Conservation (phyloP, 2,797 vertebrate genomes). For the Urosaurus nigricauda region DNA sequence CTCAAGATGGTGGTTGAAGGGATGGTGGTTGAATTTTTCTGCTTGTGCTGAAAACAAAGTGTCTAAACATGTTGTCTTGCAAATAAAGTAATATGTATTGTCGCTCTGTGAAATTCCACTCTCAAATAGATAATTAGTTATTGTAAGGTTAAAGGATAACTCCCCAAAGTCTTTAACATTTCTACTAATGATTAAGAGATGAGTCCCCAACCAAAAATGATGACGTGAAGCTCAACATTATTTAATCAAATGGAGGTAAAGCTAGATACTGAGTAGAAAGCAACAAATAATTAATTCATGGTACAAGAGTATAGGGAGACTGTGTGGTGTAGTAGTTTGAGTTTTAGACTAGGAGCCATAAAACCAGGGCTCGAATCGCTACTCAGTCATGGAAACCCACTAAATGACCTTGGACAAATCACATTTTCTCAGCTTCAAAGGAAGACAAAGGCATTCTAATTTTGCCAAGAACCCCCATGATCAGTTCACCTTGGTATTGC, state of each 20-base stretch:
- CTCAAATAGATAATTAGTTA: constrained; percentile 15
- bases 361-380: too few relatives aligned
- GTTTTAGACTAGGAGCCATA: not conserved
- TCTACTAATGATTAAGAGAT: not conserved
- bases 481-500: too few relatives aligned
- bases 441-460: too few relatives aligned
- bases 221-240: not conserved
- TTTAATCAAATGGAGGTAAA: not conserved
- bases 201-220: not conserved
- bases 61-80: not conserved
- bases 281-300: not conserved
- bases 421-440: too few relatives aligned
- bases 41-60: not conserved
- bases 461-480: too few relatives aligned
- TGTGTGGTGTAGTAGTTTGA: not conserved
- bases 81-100: not conserved
- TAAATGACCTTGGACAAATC: too few relatives aligned
- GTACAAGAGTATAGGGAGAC: not conserved
- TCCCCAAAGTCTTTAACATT: not conserved
- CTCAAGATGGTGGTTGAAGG: too few relatives aligned
- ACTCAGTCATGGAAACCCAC: too few relatives aligned
- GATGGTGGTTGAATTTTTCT: too few relatives aligned
- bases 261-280: not conserved
- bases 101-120: not conserved
- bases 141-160: not conserved